These are phyloP conservation scores for Limnephilus rhombicus DNA, from an alignment of 2,888 invertebrate genomes.

Conservation along the genomic window DNA sequence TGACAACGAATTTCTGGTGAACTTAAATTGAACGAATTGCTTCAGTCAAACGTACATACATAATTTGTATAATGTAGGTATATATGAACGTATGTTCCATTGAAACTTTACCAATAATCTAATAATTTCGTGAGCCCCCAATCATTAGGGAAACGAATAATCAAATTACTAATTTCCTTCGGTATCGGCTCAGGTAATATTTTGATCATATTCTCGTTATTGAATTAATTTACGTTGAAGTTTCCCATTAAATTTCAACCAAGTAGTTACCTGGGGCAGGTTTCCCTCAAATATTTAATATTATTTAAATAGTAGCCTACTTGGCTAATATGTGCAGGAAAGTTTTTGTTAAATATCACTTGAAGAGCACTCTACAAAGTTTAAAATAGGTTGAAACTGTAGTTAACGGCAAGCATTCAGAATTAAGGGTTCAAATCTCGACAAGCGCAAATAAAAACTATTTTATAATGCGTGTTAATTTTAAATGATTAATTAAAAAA, in stretches of 20 bases:
- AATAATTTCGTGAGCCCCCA: not conserved
- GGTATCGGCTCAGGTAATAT: not conserved
- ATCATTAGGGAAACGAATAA: not conserved
- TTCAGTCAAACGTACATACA: not conserved
- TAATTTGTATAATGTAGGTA: not conserved
- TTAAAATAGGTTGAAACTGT: too few species aligned
- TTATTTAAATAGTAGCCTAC: too few species aligned
- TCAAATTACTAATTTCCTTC: not conserved
- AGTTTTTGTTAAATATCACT: too few species aligned
- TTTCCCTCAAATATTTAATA: not conserved
- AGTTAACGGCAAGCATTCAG: too few species aligned
- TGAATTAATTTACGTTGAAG: not conserved
- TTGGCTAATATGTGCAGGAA: too few species aligned
- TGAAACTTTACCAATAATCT: not conserved
- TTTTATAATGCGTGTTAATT: too few species aligned
- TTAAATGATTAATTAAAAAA: too few species aligned
- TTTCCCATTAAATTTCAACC: not conserved
- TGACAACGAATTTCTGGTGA: not conserved
- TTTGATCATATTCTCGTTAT: not conserved
- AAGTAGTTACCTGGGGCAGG: not conserved
- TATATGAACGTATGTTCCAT: not conserved
- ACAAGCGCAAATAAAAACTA: too few species aligned
- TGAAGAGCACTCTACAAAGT: too few species aligned
- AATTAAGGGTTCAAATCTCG: too few species aligned
- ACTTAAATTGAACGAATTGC: not conserved